These are phyloP conservation scores for Phocides pigmalion DNA, from an alignment of 1,140 invertebrate genomes.

Conservation along the genomic window DNA sequence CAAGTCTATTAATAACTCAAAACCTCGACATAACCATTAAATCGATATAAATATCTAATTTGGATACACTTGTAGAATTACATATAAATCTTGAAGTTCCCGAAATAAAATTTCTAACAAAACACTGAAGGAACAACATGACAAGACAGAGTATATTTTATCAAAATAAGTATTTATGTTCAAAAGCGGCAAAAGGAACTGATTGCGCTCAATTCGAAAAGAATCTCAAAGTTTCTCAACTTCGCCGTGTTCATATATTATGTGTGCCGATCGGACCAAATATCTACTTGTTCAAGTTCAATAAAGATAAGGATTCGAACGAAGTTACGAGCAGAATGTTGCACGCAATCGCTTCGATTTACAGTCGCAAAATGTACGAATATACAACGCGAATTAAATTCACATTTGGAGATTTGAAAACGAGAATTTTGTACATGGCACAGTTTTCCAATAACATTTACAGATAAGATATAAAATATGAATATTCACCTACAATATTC, in stretches of 20 bases:
- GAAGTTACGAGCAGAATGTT: constrained; percentile 49
- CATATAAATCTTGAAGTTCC: too few species aligned
- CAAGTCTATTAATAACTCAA: too few species aligned
- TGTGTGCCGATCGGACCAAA: constrained; percentile 14
- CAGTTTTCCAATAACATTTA: too few species aligned
- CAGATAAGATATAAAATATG: too few species aligned
- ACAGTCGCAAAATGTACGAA: constrained; percentile 44
- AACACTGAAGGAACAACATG: too few species aligned
- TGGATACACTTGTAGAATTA: too few species aligned
- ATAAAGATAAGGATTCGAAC: constrained; percentile 44
- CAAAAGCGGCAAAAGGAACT: not conserved
- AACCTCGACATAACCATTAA: too few species aligned
- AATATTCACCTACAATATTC: too few species aligned
- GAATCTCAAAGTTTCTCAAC: not conserved
- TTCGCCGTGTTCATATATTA: constrained; percentile 5
- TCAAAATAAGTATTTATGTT: too few species aligned
- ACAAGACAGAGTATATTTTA: too few species aligned
- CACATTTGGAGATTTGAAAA: not conserved
- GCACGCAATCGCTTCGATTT: constrained; percentile 52
- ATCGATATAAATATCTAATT: too few species aligned
- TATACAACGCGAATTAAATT: constrained; percentile 16
- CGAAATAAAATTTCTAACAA: too few species aligned
- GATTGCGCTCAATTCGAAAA: not conserved
- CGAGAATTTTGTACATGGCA: not conserved
- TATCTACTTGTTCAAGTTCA: constrained; percentile 41